phyloP scores from a whole-genome alignment of 2,797 vertebrate species.

The Coregonus ussuriensis region DNA sequence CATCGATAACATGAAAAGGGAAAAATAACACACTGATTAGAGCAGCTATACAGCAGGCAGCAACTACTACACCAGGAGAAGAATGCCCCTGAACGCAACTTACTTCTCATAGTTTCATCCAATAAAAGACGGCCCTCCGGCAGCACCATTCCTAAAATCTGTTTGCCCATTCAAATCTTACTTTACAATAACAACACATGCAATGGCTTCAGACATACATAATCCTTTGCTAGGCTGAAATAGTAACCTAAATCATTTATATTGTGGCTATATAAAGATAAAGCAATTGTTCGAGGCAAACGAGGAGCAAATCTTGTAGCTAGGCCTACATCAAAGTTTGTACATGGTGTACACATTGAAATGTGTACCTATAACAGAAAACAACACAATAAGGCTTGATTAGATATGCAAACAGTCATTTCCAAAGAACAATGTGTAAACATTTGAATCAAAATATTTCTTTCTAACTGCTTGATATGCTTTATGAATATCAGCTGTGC shows the following conservation, averaged over 20 bases:
- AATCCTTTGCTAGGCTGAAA: background rate
- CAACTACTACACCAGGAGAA: background rate
- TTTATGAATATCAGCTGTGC: background rate
- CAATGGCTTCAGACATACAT: background rate
- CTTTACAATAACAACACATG: background rate
- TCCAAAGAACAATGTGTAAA: background rate
- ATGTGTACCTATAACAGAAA: background rate
- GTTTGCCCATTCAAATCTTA: background rate
- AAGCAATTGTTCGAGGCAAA: background rate
- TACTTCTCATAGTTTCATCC: background rate
- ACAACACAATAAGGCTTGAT: background rate
- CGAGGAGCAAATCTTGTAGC: background rate
- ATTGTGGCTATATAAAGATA: background rate
- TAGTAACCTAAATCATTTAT: background rate
- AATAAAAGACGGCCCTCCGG: background rate
- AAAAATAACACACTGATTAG: background rate
- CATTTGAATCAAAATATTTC: background rate
- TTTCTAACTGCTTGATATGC: conserved; percentile 3
- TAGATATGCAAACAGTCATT: background rate
- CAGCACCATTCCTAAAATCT: background rate
- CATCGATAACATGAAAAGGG: background rate
- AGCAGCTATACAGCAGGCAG: background rate
- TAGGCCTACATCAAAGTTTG: background rate
- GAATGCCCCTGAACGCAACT: background rate
- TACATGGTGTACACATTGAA: background rate